Conservation (phyloP, 2,888 invertebrate species). For the Aporophyla nigra region DNA sequence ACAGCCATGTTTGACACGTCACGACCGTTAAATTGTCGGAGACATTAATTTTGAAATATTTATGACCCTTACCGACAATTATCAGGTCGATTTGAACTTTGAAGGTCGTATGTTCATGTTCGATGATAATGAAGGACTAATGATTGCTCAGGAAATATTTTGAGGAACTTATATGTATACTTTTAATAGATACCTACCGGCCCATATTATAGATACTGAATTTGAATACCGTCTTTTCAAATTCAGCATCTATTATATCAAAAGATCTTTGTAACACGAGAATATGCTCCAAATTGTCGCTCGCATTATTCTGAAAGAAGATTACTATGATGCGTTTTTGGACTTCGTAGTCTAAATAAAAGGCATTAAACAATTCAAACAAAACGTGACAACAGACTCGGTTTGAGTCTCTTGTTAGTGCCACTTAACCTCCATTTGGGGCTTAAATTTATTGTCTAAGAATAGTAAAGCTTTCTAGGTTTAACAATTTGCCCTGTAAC, state of each 20-base stretch:
- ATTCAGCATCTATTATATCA: slow-evolving; percentile 21
- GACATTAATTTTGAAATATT: slow-evolving; percentile 42
- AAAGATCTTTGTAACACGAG: not conserved
- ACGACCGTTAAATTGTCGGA: slow-evolving; percentile 24
- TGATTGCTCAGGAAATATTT: slow-evolving; percentile 19
- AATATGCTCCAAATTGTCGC: not conserved
- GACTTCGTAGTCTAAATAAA: not conserved
- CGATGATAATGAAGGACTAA: slow-evolving; percentile 25
- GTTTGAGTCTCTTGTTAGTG: not conserved
- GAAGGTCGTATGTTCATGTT: slow-evolving; percentile 32
- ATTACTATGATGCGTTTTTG: not conserved
- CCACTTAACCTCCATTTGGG: not conserved
- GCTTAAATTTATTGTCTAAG: not conserved
- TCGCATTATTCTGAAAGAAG: not conserved
- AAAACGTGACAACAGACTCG: not conserved
- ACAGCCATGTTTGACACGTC: not conserved
- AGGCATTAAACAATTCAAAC: not conserved
- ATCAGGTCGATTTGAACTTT: slow-evolving; percentile 28
- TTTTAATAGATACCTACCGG: not conserved
- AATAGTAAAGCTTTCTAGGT: not conserved
- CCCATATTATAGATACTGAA: slow-evolving; percentile 1
- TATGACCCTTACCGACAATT: slow-evolving; percentile 28
- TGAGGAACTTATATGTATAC: slow-evolving; percentile 1
- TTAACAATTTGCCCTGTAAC: not conserved
- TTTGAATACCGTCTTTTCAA: slow-evolving; percentile 8